Base-by-base conservation (phyloP, 1,140 invertebrate species). In the Ostrea edulis region DNA sequence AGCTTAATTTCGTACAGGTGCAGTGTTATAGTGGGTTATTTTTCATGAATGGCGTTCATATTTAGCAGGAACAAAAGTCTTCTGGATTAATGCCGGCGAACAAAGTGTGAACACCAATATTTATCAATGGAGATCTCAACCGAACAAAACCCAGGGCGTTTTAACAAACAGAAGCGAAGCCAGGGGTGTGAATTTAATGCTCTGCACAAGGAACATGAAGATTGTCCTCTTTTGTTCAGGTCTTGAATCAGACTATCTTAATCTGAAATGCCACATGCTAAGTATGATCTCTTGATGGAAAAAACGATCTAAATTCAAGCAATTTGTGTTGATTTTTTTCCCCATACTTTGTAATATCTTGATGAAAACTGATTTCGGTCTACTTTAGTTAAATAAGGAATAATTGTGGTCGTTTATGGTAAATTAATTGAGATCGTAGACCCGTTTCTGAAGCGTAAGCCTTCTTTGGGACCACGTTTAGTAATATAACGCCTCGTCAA, bases 101-200 rank as follows among this genome's bases (percentile, higher is more conserved):
- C 68, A 77, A 77, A 77, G 68, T 77, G 68, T 77, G 68, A 77
- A 77, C 68, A 77, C 68, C 68, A 35, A 77, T 35, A 77, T 77
- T 77, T 77, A 77, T 77, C 68, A 77, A 77, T 77, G 68, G 68
- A 25, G 25, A 77, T 77, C 68, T 77, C 68, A 77, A 77, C 68
- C 9, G 25, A 77, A 77, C 68, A 77, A 77, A 77, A 77, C 25
- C 22, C 9, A 25, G 68, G 68, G 68, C 68, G 68, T 77, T 25
- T 25, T 77, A 44, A 77, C 68, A 77, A 77, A 25, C 68, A 77
- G 68, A 77, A 22, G 8, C 14, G 68, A 77, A 35, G 22, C 68
- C 25, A 77, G 68, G 22, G 29, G 68, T 35, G 68, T 77, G 68
- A 77, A 77, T 77, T 77, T 29, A 77, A 77, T 77, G 68, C 68